These are phyloP conservation scores for Aplodontia rufa DNA, from an alignment of 2,113 vertebrate genomes.

Conservation along the genomic window DNA sequence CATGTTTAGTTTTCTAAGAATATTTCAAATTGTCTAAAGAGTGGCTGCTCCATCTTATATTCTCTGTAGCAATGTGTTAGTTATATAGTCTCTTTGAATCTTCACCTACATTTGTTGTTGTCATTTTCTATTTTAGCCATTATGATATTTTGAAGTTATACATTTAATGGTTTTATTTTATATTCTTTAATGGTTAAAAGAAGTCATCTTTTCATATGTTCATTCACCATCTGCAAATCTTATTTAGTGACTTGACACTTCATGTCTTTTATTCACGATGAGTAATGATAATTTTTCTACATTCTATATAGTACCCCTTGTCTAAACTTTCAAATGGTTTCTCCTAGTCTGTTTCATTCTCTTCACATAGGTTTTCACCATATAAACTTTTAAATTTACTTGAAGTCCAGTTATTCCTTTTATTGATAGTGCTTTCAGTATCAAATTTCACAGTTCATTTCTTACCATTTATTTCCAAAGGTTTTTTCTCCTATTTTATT, in stretches of 20 bases:
- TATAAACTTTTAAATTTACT: neutral
- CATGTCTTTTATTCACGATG: neutral
- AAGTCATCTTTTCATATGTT: neutral
- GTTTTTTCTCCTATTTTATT: neutral
- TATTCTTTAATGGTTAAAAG: neutral
- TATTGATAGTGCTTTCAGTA: neutral
- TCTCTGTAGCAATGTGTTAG: neutral
- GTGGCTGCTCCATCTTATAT: neutral
- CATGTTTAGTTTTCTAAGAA: neutral
- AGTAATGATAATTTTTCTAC: neutral
- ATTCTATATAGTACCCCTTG: neutral
- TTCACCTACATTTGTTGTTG: neutral
- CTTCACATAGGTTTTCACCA: neutral
- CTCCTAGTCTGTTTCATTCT: neutral
- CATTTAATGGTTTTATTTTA: neutral
- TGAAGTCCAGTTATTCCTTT: neutral
- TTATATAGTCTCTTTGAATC: neutral
- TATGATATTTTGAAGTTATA: neutral
- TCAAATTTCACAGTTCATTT: neutral
- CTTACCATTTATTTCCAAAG: neutral
- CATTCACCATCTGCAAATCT: neutral
- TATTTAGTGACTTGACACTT: neutral
- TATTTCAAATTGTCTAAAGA: neutral
- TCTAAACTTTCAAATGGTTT: neutral
- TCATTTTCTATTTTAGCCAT: neutral